phyloP scores from a whole-genome alignment of 1,140 invertebrate species.

The Mesaphorura yosii region DNA sequence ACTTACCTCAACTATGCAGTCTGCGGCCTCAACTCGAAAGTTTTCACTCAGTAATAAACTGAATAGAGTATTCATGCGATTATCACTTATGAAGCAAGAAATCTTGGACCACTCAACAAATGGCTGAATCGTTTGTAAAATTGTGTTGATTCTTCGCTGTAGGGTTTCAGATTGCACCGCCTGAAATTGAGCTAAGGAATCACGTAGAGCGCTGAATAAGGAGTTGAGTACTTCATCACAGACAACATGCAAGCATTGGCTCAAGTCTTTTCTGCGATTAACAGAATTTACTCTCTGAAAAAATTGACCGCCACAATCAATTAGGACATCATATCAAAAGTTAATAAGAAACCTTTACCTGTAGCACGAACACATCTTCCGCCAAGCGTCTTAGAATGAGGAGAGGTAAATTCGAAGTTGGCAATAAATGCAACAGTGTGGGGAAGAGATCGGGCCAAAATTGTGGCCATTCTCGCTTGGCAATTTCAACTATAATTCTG shows the following conservation, averaged over 20 bases:
- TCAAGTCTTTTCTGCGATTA: constrained; percentile 16
- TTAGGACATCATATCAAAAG: neutral
- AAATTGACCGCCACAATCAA: neutral
- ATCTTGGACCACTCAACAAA: constrained; percentile 17
- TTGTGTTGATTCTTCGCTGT: constrained; percentile 4
- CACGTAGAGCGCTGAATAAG: constrained; percentile 13
- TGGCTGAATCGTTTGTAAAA: constrained; percentile 14
- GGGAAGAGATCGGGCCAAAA: constrained; percentile 24
- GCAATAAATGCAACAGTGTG: constrained; percentile 13
- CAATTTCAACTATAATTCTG: constrained; percentile 27
- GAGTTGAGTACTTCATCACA: constrained; percentile 7
- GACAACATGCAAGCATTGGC: constrained; percentile 19
- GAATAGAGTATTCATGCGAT: constrained; percentile 14
- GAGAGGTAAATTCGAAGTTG: constrained; percentile 6
- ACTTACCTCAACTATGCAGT: constrained; percentile 21
- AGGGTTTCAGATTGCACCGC: neutral
- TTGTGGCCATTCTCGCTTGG: constrained; percentile 29
- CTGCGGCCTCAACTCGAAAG: constrained; percentile 19
- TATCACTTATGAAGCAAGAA: constrained; percentile 6
- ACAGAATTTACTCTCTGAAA: constrained; percentile 10
- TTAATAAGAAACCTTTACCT: constrained; percentile 11
- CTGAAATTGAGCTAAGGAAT: constrained; percentile 1
- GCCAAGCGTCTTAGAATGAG: constrained; percentile 21
- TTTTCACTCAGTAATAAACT: constrained; percentile 3
- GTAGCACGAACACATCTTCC: constrained; percentile 20